These are phyloP conservation scores for Caloenas nicobarica DNA, from an alignment of 2,113 vertebrate genomes.

Conservation along the genomic window DNA sequence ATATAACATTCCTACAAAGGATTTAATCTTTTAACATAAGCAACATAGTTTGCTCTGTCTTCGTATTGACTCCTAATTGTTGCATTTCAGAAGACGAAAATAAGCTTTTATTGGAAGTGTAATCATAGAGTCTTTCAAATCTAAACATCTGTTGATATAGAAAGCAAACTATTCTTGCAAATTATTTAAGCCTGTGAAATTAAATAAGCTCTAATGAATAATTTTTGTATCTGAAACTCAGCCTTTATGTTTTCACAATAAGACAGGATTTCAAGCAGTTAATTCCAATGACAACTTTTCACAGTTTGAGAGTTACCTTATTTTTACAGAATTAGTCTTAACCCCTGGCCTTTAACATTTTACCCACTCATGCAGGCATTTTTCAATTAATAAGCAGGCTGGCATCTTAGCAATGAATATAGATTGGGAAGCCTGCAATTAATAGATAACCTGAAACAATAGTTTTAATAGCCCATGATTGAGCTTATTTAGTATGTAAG, in stretches of 20 bases:
- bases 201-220: neutral
- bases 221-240: neutral
- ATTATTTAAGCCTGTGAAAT: conserved; percentile 7
- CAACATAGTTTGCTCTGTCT: conserved; percentile 4
- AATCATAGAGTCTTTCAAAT: neutral
- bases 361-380: conserved; percentile 1
- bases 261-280: conserved; percentile 16
- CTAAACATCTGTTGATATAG: neutral
- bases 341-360: conserved; percentile 59
- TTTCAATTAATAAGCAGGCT: conserved; percentile 36
- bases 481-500: conserved; percentile 75
- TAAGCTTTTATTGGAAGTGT: conserved; percentile 7
- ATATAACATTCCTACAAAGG: neutral
- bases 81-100: conserved; percentile 52
- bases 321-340: conserved; percentile 51
- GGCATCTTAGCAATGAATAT: conserved; percentile 46
- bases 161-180: neutral
- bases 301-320: neutral
- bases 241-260: neutral
- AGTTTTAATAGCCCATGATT: conserved; percentile 79
- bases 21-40: conserved; percentile 33
- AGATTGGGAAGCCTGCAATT: conserved; percentile 71
- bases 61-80: conserved; percentile 13
- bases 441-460: conserved; percentile 85
- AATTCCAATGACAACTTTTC: conserved; percentile 37